Evolutionary conservation across 2,888 invertebrate genomes (phyloP), one percentile per base, ranked within the genome.

Genomic region (Oxystoma pomonae): DNA sequence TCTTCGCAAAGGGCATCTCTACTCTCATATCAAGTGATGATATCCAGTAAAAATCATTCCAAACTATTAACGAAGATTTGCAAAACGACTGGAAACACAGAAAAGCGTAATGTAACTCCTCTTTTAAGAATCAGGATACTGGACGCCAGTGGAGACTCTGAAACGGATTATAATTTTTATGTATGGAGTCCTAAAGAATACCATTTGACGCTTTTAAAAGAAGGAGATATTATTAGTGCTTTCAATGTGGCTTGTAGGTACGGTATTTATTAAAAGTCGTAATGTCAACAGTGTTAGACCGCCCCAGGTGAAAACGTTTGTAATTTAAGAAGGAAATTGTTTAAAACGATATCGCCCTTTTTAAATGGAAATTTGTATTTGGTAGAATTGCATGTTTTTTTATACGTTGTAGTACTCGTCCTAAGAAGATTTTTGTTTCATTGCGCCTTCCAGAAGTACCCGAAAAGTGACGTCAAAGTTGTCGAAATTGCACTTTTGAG

Each of bases 131-230:
- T 84, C 61, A 77, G 81, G 22, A 73, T 84, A 9, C 71, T 81
- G 22, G 83, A 84, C 68, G 76, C 76, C 55, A 72, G 71, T 1
- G 65, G 68, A 2, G 62, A 67, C 20, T 65, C 72, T 1, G 66
- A 76, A 1, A 73, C 73, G 20, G 75, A 75, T 61, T 83, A 82
- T 2, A 76, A 85, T 73, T 77, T 91, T 69, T 87, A 88, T 5
- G 81, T 92, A 64, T 93, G 92, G 92, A 83, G 86, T 59, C 89
- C 90, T 0, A 82, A 81, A 16, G 88, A 89, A 20, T 85, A 85
- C 1, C 78, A 88, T 16, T 68, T 81, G 16, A 81, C 84, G 17
- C 74, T 85, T 3, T 77, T 90, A 0, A 84, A 81, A 69, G 91
- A 92, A 80, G 87, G 87, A 2, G 75, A 75, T 20, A 81, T 83